Conservation (phyloP, 2,888 invertebrate genomes). For the Bombylius major region DNA sequence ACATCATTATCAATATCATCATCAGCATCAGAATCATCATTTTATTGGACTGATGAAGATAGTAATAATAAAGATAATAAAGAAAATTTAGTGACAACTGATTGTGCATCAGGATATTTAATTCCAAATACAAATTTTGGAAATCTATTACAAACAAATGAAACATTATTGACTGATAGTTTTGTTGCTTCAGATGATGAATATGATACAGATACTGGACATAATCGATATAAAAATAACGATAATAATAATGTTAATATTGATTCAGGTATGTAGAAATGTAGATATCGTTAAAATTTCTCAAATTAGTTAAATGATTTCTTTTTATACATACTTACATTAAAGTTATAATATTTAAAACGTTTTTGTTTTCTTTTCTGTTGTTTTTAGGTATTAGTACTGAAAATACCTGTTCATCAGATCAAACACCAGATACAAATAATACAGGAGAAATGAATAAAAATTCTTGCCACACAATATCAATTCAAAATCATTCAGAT, state of each 20-base stretch:
- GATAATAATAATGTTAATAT: conserved; percentile 9
- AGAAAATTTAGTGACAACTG: conserved; percentile 26
- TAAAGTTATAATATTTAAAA: too few relatives aligned
- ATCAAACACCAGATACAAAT: conserved; percentile 49
- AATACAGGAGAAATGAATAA: conserved; percentile 10
- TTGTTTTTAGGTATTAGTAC: conserved; percentile 36
- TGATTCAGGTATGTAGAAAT: neutral
- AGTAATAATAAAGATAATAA: conserved; percentile 22
- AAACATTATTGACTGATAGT: conserved; percentile 34
- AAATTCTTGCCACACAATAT: conserved; percentile 2
- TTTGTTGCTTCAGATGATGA: conserved; percentile 33
- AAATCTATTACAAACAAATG: conserved; percentile 33
- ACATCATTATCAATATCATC: conserved; percentile 26
- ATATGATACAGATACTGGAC: conserved; percentile 20
- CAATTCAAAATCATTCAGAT: conserved; percentile 5
- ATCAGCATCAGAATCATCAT: conserved; percentile 27
- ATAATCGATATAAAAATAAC: conserved; percentile 8
- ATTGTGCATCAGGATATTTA: conserved; percentile 34
- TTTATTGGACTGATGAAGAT: conserved; percentile 27
- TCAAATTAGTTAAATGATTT: conserved; percentile 1
- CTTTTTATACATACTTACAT: too few relatives aligned
- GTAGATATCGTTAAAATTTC: too few relatives aligned
- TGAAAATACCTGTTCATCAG: conserved; percentile 53
- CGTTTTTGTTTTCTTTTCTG: too few relatives aligned
- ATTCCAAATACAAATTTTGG: conserved; percentile 38